Percentiles rank a stretch among this genome's conserved stretches.
Evolutionary conservation across 2,797 vertebrate species (phyloP).

Genomic region (Loriculus beryllinus): DNA sequence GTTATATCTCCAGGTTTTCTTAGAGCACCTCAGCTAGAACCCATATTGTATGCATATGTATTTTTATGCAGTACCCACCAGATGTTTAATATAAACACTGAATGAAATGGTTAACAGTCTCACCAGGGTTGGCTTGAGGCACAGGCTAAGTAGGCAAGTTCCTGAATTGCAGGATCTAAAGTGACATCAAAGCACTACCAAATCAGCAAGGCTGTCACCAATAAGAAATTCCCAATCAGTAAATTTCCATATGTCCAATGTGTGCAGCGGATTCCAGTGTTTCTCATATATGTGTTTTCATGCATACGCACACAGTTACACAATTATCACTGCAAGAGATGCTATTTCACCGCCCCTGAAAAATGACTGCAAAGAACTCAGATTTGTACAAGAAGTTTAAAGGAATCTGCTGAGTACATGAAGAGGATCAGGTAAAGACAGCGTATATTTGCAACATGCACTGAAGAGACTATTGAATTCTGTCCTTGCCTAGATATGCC

Average conservation of each 20-base stretch:
- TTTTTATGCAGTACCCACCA: not conserved
- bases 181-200: not conserved
- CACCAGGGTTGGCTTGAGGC: conserved; percentile 40
- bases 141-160: conserved; percentile 51
- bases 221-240: not conserved
- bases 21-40: not conserved
- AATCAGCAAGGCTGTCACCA: not conserved
- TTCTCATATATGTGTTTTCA: not conserved
- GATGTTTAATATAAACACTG: not conserved
- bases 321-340: not conserved
- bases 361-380: not conserved
- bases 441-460: not conserved
- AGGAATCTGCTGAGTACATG: not conserved
- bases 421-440: not conserved
- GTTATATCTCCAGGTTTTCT: not conserved
- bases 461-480: not conserved
- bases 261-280: not conserved
- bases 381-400: not conserved
- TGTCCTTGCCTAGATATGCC: conserved; percentile 31
- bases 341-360: not conserved
- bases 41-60: not conserved
- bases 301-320: not conserved
- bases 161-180: not conserved
- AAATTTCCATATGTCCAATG: not conserved
- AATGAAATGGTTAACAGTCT: not conserved